Base-by-base conservation (phyloP, 2,113 vertebrate species). In the Phalacrocorax aristotelis region DNA sequence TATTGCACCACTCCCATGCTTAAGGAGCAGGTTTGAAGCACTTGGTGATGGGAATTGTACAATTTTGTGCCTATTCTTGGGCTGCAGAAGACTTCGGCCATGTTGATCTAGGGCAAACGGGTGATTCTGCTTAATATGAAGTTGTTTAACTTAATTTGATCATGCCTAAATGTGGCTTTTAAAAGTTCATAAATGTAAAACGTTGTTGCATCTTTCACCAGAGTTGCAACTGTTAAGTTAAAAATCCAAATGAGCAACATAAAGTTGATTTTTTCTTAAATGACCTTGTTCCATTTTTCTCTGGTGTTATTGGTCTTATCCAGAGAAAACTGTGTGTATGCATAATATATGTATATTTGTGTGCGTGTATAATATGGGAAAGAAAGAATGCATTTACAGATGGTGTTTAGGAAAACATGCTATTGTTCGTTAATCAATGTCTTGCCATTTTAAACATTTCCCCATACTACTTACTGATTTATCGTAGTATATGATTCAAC, bases 391-490 rank as follows among this genome's bases (percentile, higher is more conserved):
- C 66, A 55, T 89, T 90, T 90, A 79, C 16, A 83, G 40, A 17
- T 57, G 52, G 68, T 83, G 60, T 68, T 91, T 92, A 87, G 68
- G 72, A 90, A 94, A 87, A 94, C 55, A n/a, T 40, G 8, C 8
- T 68, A 38, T 42, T 66, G 27, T 76, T 91, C 0, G 0, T 88
- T 93, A 84, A 70, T 85, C 64, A 52, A 40, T 44, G 68, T 79
- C 36, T 65, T 83, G 26, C 18, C 30, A 40, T 92, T 95, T 95
- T 79, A 89, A 93, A 76, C 19, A 22, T 89, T 95, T 93, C 86
- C 44, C 51, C 93, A 61, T 84, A 77, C 55, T 90, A 38, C 70
- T 74, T 75, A 55, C 80, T 96, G 49, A 86, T 96, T 92, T 94
- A 86, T 81, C 83, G 52, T 61, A 93, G 74, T 44, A 30, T 40